Conservation (phyloP, 2,888 invertebrate genomes). For the Scrobipalpa costella region DNA sequence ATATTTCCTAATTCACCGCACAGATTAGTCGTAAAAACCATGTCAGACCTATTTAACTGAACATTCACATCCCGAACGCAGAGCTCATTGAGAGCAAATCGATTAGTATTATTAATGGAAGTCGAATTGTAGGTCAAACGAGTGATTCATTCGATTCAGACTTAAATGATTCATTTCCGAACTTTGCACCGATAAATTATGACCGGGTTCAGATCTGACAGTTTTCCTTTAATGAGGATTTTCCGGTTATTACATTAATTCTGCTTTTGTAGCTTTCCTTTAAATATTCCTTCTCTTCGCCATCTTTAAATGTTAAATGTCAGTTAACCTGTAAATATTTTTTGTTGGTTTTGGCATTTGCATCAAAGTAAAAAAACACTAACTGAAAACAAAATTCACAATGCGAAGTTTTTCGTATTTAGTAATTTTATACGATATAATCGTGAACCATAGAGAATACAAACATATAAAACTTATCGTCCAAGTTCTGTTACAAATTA, state of each 20-base stretch:
- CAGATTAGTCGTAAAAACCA: too few relatives aligned
- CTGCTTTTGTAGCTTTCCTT: background rate
- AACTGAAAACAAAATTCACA: too few relatives aligned
- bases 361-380: too few relatives aligned
- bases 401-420: too few relatives aligned
- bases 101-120: constrained; percentile 2
- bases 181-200: background rate
- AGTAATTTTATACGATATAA: too few relatives aligned
- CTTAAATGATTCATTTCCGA: constrained; percentile 10
- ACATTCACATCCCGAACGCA: background rate
- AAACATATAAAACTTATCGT: too few relatives aligned
- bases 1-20: too few relatives aligned
- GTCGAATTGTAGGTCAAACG: background rate
- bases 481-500: too few relatives aligned
- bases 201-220: background rate
- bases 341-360: too few relatives aligned
- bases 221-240: constrained; percentile 1
- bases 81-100: background rate
- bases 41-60: too few relatives aligned
- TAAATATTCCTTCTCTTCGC: background rate
- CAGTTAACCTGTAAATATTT: too few relatives aligned
- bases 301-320: background rate
- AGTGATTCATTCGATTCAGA: background rate
- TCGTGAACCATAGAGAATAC: too few relatives aligned
- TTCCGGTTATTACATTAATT: background rate